A percentile compares a stretch with the other conserved stretches of the same genome.
Conservation (phyloP, 2,113 vertebrate species). For the Xenopus tropicalis region DNA sequence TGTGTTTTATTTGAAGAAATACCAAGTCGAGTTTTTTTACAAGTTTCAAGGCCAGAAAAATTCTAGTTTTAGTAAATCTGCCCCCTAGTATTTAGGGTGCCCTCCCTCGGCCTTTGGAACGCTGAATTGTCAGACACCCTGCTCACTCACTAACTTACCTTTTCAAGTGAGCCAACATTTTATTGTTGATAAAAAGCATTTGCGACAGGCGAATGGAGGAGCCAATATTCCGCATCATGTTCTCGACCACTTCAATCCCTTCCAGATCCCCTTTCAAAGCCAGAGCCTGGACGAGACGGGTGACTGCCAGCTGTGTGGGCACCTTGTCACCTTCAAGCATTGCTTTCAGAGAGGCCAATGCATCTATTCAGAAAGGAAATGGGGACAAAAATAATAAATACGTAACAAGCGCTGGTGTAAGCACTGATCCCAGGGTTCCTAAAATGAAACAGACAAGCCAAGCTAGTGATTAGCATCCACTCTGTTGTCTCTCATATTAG, state of each 20-base stretch:
- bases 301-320: slow-evolving; percentile 61
- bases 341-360: slow-evolving; percentile 60
- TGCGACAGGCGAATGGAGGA: slow-evolving; percentile 56
- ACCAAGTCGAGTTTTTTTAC: too few relatives aligned
- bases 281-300: slow-evolving; percentile 66
- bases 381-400: slow-evolving; percentile 30
- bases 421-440: not conserved
- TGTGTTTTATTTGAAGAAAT: too few relatives aligned
- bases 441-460: slow-evolving; percentile 28
- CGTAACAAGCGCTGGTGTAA: not conserved
- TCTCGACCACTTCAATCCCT: slow-evolving; percentile 67
- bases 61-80: too few relatives aligned
- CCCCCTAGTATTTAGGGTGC: too few relatives aligned
- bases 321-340: slow-evolving; percentile 57
- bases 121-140: not conserved
- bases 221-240: slow-evolving; percentile 53
- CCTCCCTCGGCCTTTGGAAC: too few relatives aligned
- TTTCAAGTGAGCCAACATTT: slow-evolving; percentile 71
- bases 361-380: slow-evolving; percentile 62
- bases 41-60: too few relatives aligned
- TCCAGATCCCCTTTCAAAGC: slow-evolving; percentile 66
- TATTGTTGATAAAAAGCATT: slow-evolving; percentile 80
- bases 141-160: slow-evolving; percentile 70
- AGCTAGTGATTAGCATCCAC: slow-evolving; percentile 16
- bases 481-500: slow-evolving; percentile 27